These are phyloP conservation scores for Porites divaricata DNA, from an alignment of 92 coral and sea anemone genomes.

Conservation along the genomic window DNA sequence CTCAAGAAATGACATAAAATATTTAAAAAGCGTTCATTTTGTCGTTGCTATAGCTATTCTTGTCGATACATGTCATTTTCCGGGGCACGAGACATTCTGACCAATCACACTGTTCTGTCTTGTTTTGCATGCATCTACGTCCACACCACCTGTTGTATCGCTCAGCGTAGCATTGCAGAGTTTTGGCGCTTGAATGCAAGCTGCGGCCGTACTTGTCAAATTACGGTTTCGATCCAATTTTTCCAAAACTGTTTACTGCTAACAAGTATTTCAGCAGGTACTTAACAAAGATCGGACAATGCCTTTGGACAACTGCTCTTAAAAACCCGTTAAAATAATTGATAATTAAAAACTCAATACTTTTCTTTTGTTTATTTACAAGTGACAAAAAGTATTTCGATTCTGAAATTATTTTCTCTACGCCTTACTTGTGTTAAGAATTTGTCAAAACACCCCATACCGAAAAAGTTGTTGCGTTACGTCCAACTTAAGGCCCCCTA, in stretches of 20 bases:
- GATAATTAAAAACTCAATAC: no score
- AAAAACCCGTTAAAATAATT: background rate
- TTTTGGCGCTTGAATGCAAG: constrained; percentile 17
- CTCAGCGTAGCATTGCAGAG: constrained; percentile 13
- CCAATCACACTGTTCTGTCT: constrained; percentile 18
- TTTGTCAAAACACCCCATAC: no score
- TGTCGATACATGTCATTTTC: constrained; percentile 10
- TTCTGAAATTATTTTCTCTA: no score
- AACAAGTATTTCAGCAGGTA: background rate
- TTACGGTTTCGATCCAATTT: constrained; percentile 9
- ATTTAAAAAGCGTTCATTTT: constrained; percentile 35
- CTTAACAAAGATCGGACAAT: background rate
- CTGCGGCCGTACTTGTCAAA: background rate
- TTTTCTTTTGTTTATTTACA: background rate
- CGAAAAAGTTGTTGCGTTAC: no score
- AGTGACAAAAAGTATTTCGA: no score
- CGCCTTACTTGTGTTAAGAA: no score
- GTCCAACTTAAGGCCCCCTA: no score
- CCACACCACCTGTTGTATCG: constrained; percentile 12
- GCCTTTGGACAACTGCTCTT: background rate
- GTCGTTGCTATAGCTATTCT: constrained; percentile 21
- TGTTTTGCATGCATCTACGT: constrained; percentile 13
- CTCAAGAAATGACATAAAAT: constrained; percentile 40
- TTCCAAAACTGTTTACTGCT: background rate
- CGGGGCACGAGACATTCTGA: background rate